Percentiles rank a stretch among this genome's conserved stretches.
phyloP scores from a whole-genome alignment of 1,140 invertebrate genomes.

The Drosophila asahinai region DNA sequence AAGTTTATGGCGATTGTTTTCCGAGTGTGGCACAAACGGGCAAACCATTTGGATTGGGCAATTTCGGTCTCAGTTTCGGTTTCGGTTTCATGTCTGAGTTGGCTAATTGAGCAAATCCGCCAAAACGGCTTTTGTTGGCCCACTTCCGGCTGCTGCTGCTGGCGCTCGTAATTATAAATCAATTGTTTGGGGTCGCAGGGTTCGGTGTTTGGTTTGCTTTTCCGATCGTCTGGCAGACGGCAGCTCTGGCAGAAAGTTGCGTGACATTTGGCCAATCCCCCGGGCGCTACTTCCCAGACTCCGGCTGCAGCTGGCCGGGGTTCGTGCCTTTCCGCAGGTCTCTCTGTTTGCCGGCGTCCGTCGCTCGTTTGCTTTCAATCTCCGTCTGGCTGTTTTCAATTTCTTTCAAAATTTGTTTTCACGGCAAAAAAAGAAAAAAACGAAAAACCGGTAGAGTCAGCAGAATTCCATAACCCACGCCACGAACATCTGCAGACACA shows the following conservation, averaged over 20 bases:
- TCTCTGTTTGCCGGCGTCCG: constrained; percentile 43
- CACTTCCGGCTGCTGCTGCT: constrained; percentile 37
- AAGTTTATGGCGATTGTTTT: not conserved
- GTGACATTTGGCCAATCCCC: constrained; percentile 76
- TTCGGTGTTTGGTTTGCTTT: constrained; percentile 53
- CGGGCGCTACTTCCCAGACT: constrained; percentile 34
- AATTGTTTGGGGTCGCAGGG: constrained; percentile 46
- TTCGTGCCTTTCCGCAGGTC: constrained; percentile 69
- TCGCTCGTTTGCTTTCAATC: constrained; percentile 70
- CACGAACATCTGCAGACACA: constrained; percentile 11
- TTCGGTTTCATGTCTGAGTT: constrained; percentile 55
- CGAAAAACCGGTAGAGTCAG: constrained; percentile 27
- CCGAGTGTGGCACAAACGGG: not conserved
- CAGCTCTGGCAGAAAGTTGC: constrained; percentile 47
- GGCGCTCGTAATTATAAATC: constrained; percentile 74
- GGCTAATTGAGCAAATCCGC: constrained; percentile 74
- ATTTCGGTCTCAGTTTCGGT: constrained; percentile 34
- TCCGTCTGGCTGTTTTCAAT: constrained; percentile 71
- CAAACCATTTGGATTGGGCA: not conserved
- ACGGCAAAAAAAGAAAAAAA: constrained; percentile 43
- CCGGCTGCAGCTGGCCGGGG: constrained; percentile 6
- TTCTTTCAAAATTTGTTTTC: constrained; percentile 76
- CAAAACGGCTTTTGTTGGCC: constrained; percentile 50
- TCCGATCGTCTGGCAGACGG: constrained; percentile 1
- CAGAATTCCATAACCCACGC: constrained; percentile 24